Percentiles rank a stretch among this genome's conserved stretches.
Conservation (phyloP, 2,113 vertebrate genomes). For the Nothocercus julius region DNA sequence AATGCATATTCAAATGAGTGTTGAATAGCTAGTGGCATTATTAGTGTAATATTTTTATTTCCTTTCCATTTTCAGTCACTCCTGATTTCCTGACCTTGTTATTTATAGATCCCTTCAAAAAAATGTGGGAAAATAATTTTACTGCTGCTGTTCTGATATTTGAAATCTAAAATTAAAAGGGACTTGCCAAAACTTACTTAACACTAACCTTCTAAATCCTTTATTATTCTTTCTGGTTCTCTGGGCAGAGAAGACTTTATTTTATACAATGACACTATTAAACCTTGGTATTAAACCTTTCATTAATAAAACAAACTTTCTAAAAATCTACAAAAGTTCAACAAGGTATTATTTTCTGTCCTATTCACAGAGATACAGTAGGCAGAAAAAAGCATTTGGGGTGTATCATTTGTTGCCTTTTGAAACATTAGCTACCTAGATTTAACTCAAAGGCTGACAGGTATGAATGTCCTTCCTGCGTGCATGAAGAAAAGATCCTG, state of each 20-base stretch:
- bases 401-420: background rate
- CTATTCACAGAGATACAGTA: background rate
- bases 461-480: background rate
- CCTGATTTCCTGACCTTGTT: background rate
- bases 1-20: background rate
- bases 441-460: background rate
- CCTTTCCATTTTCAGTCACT: background rate
- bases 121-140: background rate
- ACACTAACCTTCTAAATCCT: accelerated
- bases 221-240: background rate
- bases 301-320: background rate
- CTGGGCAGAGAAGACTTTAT: background rate
- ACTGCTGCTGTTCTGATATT: background rate
- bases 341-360: background rate
- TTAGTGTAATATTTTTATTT: background rate
- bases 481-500: background rate
- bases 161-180: background rate
- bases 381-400: background rate
- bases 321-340: background rate
- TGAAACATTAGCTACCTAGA: background rate
- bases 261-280: background rate
- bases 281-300: background rate
- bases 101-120: background rate
- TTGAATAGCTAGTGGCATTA: background rate
- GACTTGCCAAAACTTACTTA: background rate